phyloP scores from a whole-genome alignment of 2,113 vertebrate species.

The Atrichornis clamosus region DNA sequence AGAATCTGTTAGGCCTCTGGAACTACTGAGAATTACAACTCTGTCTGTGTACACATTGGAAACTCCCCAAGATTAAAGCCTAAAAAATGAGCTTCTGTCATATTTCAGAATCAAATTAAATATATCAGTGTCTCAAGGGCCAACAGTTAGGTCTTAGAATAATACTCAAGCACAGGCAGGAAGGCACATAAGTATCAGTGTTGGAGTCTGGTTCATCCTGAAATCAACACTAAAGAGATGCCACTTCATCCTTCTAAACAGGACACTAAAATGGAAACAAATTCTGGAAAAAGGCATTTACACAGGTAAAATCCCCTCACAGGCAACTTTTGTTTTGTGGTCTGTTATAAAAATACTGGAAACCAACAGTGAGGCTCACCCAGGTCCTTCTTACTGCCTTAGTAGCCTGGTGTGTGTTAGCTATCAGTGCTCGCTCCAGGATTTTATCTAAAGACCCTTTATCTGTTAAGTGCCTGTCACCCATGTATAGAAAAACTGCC shows the following conservation, averaged over 20 bases:
- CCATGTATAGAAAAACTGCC: not conserved
- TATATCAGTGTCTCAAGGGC: not conserved
- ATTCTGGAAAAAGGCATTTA: not conserved
- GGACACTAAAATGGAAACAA: not conserved
- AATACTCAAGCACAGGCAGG: not conserved
- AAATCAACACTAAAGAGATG: not conserved
- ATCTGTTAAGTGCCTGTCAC: not conserved
- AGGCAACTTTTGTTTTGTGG: not conserved
- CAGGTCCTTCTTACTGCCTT: not conserved
- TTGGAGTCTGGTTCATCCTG: not conserved
- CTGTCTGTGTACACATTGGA: not conserved
- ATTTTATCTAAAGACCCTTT: not conserved
- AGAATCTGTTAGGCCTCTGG: slow-evolving; percentile 20
- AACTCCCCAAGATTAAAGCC: slow-evolving; percentile 34
- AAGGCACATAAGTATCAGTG: not conserved
- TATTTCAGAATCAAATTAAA: slow-evolving; percentile 31
- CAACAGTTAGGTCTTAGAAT: not conserved
- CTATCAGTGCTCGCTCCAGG: not conserved
- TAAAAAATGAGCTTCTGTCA: slow-evolving; percentile 28
- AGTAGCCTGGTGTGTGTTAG: not conserved
- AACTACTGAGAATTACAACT: slow-evolving; percentile 44
- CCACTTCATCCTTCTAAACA: not conserved
- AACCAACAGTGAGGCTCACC: not conserved
- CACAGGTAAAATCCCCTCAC: not conserved
- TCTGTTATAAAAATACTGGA: not conserved